Evolutionary conservation across 2,888 invertebrate genomes (phyloP), one percentile per base, ranked within the genome.

Genomic region (Gonocerus acuteangulatus): DNA sequence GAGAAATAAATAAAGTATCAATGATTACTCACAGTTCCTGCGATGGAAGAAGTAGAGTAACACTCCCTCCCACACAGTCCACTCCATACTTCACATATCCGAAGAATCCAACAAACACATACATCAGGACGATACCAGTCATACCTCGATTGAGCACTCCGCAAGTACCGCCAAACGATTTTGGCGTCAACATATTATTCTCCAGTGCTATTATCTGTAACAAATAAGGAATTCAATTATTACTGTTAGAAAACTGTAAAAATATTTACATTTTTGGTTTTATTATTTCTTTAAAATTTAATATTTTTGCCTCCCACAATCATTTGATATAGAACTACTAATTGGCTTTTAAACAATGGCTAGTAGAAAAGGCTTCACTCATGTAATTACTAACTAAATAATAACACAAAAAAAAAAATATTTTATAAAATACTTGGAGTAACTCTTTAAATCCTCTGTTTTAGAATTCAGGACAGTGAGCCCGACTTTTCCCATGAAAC

Each of bases 61-160:
- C 83, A 70, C 87, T 88, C 66, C 88, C 87, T 66, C 88, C 87
- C 60, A 76, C 70, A 64, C 87, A 82, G 0, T 75, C 69, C 0
- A 80, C 75, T 1, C 87, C 89, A 73, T 88, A 94, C 73, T 82
- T 85, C 68, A 89, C 78, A 75, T 91, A 94, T 34, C 94, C 94
- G 69, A 89, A 83, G 71, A 89, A 87, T 48, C 93, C 93, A 66
- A 89, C 80, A 0, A 81, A 77, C 39, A 86, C 83, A 73, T 93
- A 94, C 60, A 93, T 75, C 22, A 83, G 67, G 11, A 86, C 83
- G 22, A 92, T 89, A 65, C 88, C 76, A 1, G 77, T 71, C 89
- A 94, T 92, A 45, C 88, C 89, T 11, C 85, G 76, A 71, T 91
- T 92, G 2, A 94, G 77, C 2, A 91, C 89, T 1, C 94, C 93